Percentiles rank a stretch among this genome's conserved stretches.
Conservation (phyloP, 1,140 invertebrate species). For the Epicauta chinensis region DNA sequence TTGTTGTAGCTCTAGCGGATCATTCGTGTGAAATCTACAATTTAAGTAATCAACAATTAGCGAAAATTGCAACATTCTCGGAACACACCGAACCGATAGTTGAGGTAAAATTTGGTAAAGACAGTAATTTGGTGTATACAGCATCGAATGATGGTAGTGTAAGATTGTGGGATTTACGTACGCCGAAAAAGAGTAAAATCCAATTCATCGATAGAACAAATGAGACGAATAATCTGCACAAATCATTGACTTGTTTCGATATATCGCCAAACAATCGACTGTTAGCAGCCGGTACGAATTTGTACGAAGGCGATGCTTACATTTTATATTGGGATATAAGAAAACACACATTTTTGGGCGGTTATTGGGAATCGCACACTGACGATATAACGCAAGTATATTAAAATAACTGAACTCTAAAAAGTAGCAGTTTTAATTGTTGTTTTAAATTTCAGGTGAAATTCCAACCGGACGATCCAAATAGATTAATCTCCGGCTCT, state of each 20-base stretch:
- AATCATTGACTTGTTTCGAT: slow-evolving; percentile 56
- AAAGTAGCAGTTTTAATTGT: too few species aligned
- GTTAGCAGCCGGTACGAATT: slow-evolving; percentile 70
- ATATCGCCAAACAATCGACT: slow-evolving; percentile 64
- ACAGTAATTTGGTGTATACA: slow-evolving; percentile 54
- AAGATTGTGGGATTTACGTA: slow-evolving; percentile 59
- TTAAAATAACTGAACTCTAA: too few species aligned
- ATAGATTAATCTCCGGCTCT: slow-evolving; percentile 67
- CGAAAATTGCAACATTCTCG: slow-evolving; percentile 37
- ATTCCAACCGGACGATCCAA: slow-evolving; percentile 68
- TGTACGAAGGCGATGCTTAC: slow-evolving; percentile 62
- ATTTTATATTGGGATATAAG: slow-evolving; percentile 80
- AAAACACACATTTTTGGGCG: slow-evolving; percentile 61
- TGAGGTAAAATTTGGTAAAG: slow-evolving; percentile 55
- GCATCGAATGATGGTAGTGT: slow-evolving; percentile 53
- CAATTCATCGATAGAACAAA: slow-evolving; percentile 40
- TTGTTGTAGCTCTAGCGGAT: slow-evolving; percentile 25
- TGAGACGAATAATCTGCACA: not conserved
- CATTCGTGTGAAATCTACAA: slow-evolving; percentile 26
- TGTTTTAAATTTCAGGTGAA: slow-evolving; percentile 34
- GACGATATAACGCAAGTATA: slow-evolving; percentile 80
- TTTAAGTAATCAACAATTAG: slow-evolving; percentile 31
- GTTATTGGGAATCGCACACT: slow-evolving; percentile 79
- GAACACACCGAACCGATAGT: slow-evolving; percentile 47
- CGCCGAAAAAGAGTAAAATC: slow-evolving; percentile 46